Percentiles rank a stretch among this genome's conserved stretches.
phyloP scores from a whole-genome alignment of 2,888 invertebrate species.

The Eupeodes luniger region DNA sequence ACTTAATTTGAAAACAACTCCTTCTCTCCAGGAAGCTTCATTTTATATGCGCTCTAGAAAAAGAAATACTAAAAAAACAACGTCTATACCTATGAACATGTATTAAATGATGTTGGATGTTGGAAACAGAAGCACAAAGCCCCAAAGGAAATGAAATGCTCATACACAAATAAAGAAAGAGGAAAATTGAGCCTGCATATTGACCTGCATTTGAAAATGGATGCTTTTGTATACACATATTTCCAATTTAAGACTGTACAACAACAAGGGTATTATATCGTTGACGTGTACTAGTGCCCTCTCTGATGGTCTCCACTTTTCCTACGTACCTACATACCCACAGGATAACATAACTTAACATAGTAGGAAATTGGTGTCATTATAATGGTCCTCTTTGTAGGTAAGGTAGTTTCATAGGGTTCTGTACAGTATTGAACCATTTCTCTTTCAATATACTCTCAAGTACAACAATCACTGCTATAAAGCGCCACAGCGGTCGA shows the following conservation, averaged over 20 bases:
- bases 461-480: neutral
- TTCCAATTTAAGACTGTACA: neutral
- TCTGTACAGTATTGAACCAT: neutral
- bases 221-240: constrained; percentile 39
- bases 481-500: neutral
- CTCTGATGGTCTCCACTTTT: neutral
- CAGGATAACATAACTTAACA: neutral
- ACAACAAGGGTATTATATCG: constrained; percentile 9
- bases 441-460: neutral
- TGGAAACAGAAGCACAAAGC: constrained; percentile 28
- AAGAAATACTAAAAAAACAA: constrained; percentile 33
- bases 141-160: constrained; percentile 9
- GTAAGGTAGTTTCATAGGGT: neutral
- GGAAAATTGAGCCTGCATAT: constrained; percentile 41
- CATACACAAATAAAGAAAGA: neutral
- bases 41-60: constrained; percentile 49
- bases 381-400: constrained; percentile 33
- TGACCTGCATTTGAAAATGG: constrained; percentile 69
- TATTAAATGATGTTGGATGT: constrained; percentile 7
- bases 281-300: constrained; percentile 30
- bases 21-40: constrained; percentile 50
- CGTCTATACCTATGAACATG: neutral
- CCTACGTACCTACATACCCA: neutral
- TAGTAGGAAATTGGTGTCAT: constrained; percentile 45
- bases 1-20: constrained; percentile 38